Evolutionary conservation across 2,888 invertebrate species (phyloP).

Genomic region (Bibio marci): DNA sequence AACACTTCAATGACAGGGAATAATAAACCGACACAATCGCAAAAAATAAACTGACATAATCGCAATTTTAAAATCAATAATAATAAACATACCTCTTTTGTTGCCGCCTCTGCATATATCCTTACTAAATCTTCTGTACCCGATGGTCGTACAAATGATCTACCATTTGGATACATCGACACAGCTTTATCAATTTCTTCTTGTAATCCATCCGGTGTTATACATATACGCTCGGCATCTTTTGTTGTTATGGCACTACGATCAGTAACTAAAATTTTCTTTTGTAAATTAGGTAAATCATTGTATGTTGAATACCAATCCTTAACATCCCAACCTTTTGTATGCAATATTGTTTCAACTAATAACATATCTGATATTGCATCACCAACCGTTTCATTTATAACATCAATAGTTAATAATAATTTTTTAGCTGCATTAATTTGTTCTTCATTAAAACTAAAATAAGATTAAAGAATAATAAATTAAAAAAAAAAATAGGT

Average conservation of each 20-base stretch:
- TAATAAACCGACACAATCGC: too few relatives aligned
- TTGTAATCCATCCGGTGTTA: conserved; percentile 72
- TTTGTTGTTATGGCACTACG: conserved; percentile 70
- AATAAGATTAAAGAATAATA: too few relatives aligned
- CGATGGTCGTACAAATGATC: conserved; percentile 88
- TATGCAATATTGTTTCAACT: conserved; percentile 77
- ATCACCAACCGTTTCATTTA: conserved; percentile 93
- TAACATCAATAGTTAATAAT: conserved; percentile 57
- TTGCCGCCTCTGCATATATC: conserved; percentile 88
- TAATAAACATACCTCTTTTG: conserved; percentile 35
- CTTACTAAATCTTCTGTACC: conserved; percentile 95
- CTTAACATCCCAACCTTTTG: conserved; percentile 56
- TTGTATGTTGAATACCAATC: conserved; percentile 70
- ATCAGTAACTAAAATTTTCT: conserved; percentile 80
- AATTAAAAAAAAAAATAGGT: background rate
- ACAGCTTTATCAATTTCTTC: conserved; percentile 56
- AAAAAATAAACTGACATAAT: too few relatives aligned
- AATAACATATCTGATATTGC: conserved; percentile 90
- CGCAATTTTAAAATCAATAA: too few relatives aligned
- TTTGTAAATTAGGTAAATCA: conserved; percentile 74
- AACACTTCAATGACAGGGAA: too few relatives aligned
- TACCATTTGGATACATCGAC: conserved; percentile 45
- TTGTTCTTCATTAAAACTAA: conserved; percentile 18
- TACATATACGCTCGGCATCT: conserved; percentile 71
- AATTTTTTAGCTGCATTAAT: conserved; percentile 44